These are phyloP conservation scores for Mormyrops boulengeri DNA, from an alignment of 2,797 vertebrate species.

Conservation along the genomic window DNA sequence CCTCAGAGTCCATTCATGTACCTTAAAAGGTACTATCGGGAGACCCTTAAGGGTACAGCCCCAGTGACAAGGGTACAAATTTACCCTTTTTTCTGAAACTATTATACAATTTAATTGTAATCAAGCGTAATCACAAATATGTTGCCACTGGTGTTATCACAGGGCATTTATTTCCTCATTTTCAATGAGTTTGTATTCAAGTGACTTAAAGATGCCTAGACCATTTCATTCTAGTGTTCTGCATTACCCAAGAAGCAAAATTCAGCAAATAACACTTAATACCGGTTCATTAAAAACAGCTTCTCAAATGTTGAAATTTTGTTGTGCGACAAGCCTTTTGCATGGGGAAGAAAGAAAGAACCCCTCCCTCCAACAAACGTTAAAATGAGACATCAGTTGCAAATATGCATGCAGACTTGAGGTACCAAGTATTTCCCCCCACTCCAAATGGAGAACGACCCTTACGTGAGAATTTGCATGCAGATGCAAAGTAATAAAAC, in stretches of 20 bases:
- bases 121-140: neutral
- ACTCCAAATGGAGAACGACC: neutral
- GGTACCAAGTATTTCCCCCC: neutral
- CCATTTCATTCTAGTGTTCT: neutral
- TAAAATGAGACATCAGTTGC: neutral
- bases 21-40: neutral
- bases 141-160: neutral
- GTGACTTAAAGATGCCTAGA: neutral
- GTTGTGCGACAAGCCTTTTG: neutral
- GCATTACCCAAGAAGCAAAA: neutral
- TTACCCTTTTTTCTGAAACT: too few relatives aligned
- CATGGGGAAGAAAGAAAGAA: neutral
- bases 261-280: neutral
- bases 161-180: neutral
- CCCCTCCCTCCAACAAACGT: neutral
- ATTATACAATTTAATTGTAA: neutral
- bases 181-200: neutral
- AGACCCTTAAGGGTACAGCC: neutral
- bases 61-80: neutral
- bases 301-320: neutral
- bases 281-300: neutral
- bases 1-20: neutral
- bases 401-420: neutral
- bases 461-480: neutral
- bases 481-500: rapidly evolving